phyloP scores from a whole-genome alignment of 2,113 vertebrate genomes.

The Engraulis encrasicolus region DNA sequence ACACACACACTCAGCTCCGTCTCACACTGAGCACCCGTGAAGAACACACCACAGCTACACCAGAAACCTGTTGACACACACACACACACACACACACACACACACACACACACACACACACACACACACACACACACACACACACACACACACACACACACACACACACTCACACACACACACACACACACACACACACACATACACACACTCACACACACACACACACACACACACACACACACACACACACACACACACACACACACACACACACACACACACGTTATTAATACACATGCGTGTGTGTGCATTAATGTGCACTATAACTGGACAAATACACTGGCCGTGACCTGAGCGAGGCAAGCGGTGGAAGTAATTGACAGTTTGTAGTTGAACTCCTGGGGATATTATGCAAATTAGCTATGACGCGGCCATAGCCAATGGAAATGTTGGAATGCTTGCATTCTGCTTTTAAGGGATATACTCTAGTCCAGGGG shows the following conservation, averaged over 20 bases:
- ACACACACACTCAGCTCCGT: constrained; percentile 91
- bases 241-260: constrained; percentile 35
- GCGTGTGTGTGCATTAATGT: no score
- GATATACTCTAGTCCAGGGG: no score
- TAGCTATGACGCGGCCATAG: no score
- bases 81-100: constrained; percentile 25
- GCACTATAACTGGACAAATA: no score
- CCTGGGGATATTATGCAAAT: no score
- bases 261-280: constrained; percentile 48
- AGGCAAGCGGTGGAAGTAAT: no score
- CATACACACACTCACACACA: constrained; percentile 9
- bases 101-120: not conserved
- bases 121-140: not conserved
- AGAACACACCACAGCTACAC: constrained; percentile 88
- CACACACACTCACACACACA: constrained; percentile 4
- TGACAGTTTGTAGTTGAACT: no score
- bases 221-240: constrained; percentile 38
- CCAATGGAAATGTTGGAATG: no score
- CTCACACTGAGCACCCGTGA: constrained; percentile 93
- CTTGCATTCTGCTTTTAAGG: no score
- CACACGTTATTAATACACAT: no score
- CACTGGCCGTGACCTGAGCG: no score
- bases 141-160: constrained; percentile 7
- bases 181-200: constrained; percentile 26
- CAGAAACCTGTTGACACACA: constrained; percentile 82